Evolutionary conservation across 2,113 vertebrate species (phyloP).

Genomic region (Psittacus erithacus): DNA sequence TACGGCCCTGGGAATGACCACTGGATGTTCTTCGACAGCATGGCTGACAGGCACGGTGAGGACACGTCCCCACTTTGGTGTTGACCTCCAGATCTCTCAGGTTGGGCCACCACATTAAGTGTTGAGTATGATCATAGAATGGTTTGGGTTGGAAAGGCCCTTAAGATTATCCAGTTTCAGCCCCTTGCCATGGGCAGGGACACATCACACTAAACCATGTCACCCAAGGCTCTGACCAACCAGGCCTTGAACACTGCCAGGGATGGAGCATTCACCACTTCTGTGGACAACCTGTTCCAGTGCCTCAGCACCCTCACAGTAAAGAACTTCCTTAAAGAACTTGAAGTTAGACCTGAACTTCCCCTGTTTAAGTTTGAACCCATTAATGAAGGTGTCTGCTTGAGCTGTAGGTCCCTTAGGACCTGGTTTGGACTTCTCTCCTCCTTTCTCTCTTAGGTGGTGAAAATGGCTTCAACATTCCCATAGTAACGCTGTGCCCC

Average conservation of each 20-base stretch:
- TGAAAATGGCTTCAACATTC: slow-evolving; percentile 86
- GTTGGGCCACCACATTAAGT: not conserved
- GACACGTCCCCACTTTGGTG: not conserved
- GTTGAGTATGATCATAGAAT: not conserved
- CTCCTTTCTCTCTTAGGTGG: slow-evolving; percentile 70
- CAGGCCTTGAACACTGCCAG: not conserved
- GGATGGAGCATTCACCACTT: not conserved
- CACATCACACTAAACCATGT: not conserved
- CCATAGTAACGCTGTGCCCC: slow-evolving; percentile 78
- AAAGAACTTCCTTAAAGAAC: not conserved
- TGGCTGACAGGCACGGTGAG: slow-evolving; percentile 89
- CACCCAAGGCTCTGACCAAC: not conserved
- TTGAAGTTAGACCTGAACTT: not conserved
- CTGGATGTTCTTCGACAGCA: slow-evolving; percentile 95
- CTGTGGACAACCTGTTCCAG: not conserved
- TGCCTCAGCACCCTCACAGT: fast-evolving
- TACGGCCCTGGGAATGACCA: slow-evolving; percentile 76
- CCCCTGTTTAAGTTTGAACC: not conserved
- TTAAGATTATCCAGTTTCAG: not conserved
- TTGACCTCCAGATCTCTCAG: not conserved
- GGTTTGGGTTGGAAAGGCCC: not conserved
- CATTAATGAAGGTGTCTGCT: not conserved
- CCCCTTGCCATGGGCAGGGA: not conserved
- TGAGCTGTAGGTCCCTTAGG: not conserved
- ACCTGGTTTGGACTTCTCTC: not conserved